Conservation (phyloP, 2,888 invertebrate genomes). For the Griposia aprilina region DNA sequence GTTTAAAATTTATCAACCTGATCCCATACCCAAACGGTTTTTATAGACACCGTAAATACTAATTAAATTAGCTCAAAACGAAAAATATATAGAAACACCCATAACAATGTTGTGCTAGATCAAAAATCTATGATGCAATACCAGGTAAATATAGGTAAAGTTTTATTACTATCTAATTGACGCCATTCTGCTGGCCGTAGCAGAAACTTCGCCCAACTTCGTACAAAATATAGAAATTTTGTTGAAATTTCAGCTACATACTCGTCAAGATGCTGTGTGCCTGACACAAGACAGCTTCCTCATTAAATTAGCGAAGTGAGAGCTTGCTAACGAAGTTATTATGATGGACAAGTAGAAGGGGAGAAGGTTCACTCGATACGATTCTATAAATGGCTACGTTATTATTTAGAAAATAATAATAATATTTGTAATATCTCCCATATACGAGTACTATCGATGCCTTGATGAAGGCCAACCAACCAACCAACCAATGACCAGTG, state of each 20-base stretch:
- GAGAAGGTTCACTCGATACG: slow-evolving; percentile 27
- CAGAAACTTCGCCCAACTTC: slow-evolving; percentile 11
- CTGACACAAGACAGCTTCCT: slow-evolving; percentile 62
- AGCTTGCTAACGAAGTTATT: slow-evolving; percentile 79
- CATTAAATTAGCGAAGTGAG: slow-evolving; percentile 78
- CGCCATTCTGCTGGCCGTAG: background rate
- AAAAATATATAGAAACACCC: too few species aligned
- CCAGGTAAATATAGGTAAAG: background rate
- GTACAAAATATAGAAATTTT: slow-evolving; percentile 44
- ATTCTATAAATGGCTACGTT: background rate
- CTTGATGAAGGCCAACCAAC: too few species aligned
- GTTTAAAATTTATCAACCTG: background rate
- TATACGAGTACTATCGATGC: too few species aligned
- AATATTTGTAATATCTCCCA: too few species aligned
- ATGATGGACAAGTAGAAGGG: slow-evolving; percentile 21
- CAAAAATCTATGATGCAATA: background rate
- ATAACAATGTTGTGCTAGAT: background rate
- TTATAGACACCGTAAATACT: background rate
- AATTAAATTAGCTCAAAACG: background rate
- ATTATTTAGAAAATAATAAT: too few species aligned
- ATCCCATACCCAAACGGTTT: background rate
- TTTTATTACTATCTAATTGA: background rate
- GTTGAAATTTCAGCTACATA: slow-evolving; percentile 40
- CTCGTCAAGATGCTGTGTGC: slow-evolving; percentile 49
- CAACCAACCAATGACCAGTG: too few species aligned